phyloP scores from a whole-genome alignment of 2,113 vertebrate genomes.

The Tachycineta bicolor region DNA sequence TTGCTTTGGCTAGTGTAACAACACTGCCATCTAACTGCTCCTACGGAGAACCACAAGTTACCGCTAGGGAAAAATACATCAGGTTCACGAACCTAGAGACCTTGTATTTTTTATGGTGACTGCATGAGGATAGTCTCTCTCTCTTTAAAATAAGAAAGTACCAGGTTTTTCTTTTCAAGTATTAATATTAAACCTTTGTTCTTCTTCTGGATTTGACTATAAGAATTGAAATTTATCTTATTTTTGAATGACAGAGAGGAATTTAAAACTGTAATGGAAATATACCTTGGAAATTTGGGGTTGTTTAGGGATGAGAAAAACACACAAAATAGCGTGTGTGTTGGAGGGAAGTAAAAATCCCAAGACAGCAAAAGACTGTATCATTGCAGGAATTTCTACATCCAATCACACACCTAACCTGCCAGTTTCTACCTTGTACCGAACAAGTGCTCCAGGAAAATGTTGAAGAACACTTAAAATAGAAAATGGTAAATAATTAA shows the following conservation, averaged over 20 bases:
- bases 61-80: neutral
- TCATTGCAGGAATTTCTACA: neutral
- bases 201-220: neutral
- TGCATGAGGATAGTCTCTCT: neutral
- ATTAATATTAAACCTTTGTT: neutral
- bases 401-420: neutral
- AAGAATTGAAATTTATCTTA: neutral
- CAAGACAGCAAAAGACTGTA: neutral
- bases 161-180: accelerated
- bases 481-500: neutral
- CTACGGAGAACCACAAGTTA: neutral
- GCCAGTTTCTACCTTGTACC: neutral
- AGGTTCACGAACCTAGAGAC: accelerated
- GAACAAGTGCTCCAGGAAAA: neutral
- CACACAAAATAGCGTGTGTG: neutral
- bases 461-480: neutral
- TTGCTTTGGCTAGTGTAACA: neutral
- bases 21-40: constrained; percentile 69
- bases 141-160: neutral
- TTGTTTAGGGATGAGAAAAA: neutral
- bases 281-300: neutral
- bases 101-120: neutral
- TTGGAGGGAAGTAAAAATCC: neutral
- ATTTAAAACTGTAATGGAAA: neutral
- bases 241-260: neutral